A percentile compares a stretch with the other conserved stretches of the same genome.
These are phyloP conservation scores for Brachionus plicatilis DNA, from an alignment of 1,140 invertebrate species.

Conservation along the genomic window DNA sequence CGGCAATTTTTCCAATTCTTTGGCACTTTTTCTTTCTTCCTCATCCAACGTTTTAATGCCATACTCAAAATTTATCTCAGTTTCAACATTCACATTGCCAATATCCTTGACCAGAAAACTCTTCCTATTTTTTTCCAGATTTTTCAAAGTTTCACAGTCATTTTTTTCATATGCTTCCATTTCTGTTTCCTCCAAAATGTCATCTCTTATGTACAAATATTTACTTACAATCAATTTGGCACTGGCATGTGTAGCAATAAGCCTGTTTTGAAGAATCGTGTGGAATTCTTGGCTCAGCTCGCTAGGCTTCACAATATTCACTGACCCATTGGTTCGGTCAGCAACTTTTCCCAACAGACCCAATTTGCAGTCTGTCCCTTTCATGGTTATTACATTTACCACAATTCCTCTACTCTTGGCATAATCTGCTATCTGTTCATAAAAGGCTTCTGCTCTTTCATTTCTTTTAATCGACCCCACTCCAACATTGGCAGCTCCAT, in stretches of 20 bases:
- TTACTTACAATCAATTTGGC: neutral
- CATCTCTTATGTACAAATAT: slow-evolving; percentile 33
- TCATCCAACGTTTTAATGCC: neutral
- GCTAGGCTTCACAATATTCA: slow-evolving; percentile 43
- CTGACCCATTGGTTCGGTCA: slow-evolving; percentile 51
- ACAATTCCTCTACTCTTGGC: slow-evolving; percentile 49
- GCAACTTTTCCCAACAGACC: slow-evolving; percentile 50
- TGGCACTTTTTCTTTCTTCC: neutral
- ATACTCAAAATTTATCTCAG: slow-evolving; percentile 25
- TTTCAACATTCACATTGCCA: slow-evolving; percentile 4
- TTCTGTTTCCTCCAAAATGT: neutral
- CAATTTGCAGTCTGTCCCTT: slow-evolving; percentile 51
- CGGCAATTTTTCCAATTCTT: neutral
- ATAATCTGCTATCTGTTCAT: slow-evolving; percentile 45
- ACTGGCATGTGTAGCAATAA: neutral
- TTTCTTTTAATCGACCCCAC: slow-evolving; percentile 46
- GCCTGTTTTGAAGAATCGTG: neutral
- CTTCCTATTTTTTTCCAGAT: neutral
- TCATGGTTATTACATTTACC: slow-evolving; percentile 51
- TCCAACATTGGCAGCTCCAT: slow-evolving; percentile 52
- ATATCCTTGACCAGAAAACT: neutral
- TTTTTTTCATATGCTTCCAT: neutral
- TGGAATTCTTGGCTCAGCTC: neutral
- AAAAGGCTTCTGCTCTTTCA: slow-evolving; percentile 44
- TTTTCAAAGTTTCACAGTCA: neutral